These are phyloP conservation scores for Nesogale talazaci DNA, from an alignment of 2,113 vertebrate species.

Conservation along the genomic window DNA sequence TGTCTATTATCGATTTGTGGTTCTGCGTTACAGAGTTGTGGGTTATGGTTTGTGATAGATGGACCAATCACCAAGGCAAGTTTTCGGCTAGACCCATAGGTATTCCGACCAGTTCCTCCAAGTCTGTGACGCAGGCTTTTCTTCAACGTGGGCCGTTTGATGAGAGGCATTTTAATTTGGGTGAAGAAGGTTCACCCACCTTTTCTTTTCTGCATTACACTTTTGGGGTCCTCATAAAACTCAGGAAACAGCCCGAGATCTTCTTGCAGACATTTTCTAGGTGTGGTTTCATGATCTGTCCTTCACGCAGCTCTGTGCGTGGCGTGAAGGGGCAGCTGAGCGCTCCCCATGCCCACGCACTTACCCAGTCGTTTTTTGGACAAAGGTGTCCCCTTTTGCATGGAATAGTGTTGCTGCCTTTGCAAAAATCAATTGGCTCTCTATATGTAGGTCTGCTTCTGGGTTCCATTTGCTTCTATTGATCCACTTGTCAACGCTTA, in stretches of 20 bases:
- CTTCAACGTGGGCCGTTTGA: background rate
- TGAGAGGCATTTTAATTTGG: conserved; percentile 28
- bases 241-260: background rate
- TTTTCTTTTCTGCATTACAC: background rate
- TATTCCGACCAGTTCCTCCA: conserved; percentile 14
- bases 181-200: background rate
- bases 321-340: background rate
- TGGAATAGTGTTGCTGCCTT: background rate
- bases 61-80: background rate
- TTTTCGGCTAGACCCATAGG: background rate
- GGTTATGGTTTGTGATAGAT: too few relatives aligned
- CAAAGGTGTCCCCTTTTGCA: background rate
- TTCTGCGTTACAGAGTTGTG: background rate
- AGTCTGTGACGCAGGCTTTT: too few relatives aligned
- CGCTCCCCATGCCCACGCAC: too few relatives aligned
- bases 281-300: background rate
- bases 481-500: background rate
- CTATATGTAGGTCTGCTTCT: background rate
- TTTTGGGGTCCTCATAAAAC: background rate
- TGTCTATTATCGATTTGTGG: background rate
- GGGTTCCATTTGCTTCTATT: background rate
- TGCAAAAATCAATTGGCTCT: background rate
- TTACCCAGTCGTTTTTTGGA: background rate
- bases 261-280: background rate
- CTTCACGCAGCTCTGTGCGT: background rate